These are phyloP conservation scores for Drosophila serrata DNA, from an alignment of 1,140 invertebrate species.

Conservation along the genomic window DNA sequence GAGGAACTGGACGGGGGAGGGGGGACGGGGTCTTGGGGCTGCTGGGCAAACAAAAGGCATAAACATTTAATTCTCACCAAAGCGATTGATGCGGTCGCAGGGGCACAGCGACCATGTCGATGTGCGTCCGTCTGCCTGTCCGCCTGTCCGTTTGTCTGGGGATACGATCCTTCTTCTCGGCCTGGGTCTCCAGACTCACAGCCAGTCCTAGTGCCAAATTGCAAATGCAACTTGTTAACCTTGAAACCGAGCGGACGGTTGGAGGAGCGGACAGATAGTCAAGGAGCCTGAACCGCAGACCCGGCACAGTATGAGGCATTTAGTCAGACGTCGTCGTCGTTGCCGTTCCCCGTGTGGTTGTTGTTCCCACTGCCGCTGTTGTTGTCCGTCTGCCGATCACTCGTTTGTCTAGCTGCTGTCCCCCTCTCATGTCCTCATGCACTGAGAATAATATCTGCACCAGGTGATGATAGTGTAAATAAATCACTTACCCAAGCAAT, in stretches of 20 bases:
- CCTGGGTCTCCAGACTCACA: slow-evolving; percentile 29
- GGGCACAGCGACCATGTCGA: slow-evolving; percentile 31
- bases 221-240: slow-evolving; percentile 82
- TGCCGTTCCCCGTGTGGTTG: slow-evolving; percentile 18
- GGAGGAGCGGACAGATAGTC: slow-evolving; percentile 50
- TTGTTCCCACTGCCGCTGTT: slow-evolving; percentile 39
- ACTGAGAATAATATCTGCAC: slow-evolving; percentile 1
- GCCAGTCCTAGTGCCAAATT: slow-evolving; percentile 70
- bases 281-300: slow-evolving; percentile 63
- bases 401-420: slow-evolving; percentile 75
- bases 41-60: slow-evolving; percentile 66
- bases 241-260: slow-evolving; percentile 66
- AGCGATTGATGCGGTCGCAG: slow-evolving; percentile 72
- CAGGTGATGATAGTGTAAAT: not conserved
- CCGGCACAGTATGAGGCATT: slow-evolving; percentile 79
- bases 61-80: slow-evolving; percentile 81
- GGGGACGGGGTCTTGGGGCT: slow-evolving; percentile 2
- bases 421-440: slow-evolving; percentile 37
- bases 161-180: slow-evolving; percentile 40
- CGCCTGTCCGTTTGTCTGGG: slow-evolving; percentile 25
- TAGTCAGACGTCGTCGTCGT: slow-evolving; percentile 70
- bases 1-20: not conserved
- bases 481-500: too few relatives aligned
- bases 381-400: slow-evolving; percentile 77
- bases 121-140: slow-evolving; percentile 17